A percentile compares a stretch with the other conserved stretches of the same genome.
phyloP scores from a whole-genome alignment of 2,797 vertebrate species.

The Muscicapa striata region DNA sequence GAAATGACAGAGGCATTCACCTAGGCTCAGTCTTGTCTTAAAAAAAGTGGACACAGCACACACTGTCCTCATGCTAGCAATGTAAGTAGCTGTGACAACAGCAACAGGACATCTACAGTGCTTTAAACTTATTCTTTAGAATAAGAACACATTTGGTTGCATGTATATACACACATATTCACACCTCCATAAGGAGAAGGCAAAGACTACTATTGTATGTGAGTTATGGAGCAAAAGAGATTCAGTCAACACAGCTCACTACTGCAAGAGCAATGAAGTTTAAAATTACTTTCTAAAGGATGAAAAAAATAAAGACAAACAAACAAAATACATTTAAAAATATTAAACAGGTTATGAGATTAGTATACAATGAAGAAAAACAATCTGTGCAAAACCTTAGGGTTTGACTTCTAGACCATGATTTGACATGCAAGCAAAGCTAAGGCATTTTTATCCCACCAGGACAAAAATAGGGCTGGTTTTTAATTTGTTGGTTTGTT shows the following conservation, averaged over 20 bases:
- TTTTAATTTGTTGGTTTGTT: not conserved
- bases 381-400: not conserved
- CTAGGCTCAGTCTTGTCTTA: not conserved
- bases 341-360: not conserved
- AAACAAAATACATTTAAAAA: not conserved
- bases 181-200: not conserved
- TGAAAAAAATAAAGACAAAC: not conserved
- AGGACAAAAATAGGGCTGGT: not conserved
- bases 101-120: not conserved
- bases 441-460: not conserved
- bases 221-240: not conserved
- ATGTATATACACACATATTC: accelerated
- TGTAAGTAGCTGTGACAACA: not conserved
- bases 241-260: not conserved
- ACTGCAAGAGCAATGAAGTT: not conserved
- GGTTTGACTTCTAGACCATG: not conserved
- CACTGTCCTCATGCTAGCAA: not conserved
- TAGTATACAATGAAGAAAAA: not conserved
- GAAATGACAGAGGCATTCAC: not conserved
- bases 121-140: not conserved
- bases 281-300: not conserved
- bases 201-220: not conserved
- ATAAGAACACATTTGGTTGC: not conserved
- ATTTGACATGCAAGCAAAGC: not conserved
- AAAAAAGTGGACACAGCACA: not conserved